These are phyloP conservation scores for Pseudorhombus dupliciocellatus DNA, from an alignment of 2,113 vertebrate species.

Conservation along the genomic window DNA sequence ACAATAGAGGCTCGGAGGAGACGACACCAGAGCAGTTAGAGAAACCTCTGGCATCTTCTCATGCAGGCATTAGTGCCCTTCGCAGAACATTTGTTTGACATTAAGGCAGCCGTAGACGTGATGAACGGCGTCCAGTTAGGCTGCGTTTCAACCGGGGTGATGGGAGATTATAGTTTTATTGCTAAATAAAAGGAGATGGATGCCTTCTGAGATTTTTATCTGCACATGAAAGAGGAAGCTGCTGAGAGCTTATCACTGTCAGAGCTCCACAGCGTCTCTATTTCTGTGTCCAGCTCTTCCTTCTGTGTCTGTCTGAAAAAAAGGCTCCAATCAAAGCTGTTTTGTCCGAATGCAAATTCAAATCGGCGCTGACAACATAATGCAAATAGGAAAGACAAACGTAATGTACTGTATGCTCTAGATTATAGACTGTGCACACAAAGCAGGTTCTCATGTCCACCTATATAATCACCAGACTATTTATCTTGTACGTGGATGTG, in stretches of 20 bases:
- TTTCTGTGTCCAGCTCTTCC: constrained; percentile 6
- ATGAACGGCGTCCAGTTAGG: constrained; percentile 37
- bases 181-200: constrained; percentile 47
- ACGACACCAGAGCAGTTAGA: constrained; percentile 22
- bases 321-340: constrained; percentile 3
- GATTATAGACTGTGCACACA: background rate
- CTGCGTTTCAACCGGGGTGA: constrained; percentile 28
- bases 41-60: constrained; percentile 23
- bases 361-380: background rate
- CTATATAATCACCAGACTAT: background rate
- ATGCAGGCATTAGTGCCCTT: constrained; percentile 20
- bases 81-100: constrained; percentile 54
- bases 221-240: constrained; percentile 48
- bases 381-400: constrained; percentile 6
- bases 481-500: background rate
- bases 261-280: constrained; percentile 29
- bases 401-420: background rate
- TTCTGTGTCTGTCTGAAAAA: constrained; percentile 13
- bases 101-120: constrained; percentile 34
- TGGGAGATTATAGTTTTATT: constrained; percentile 59
- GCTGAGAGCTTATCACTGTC: constrained; percentile 36
- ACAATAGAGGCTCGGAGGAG: constrained; percentile 53
- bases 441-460: background rate
- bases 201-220: constrained; percentile 62
- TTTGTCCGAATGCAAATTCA: constrained; percentile 3